phyloP scores from a whole-genome alignment of 2,888 invertebrate species.

The Drosophila atripex region DNA sequence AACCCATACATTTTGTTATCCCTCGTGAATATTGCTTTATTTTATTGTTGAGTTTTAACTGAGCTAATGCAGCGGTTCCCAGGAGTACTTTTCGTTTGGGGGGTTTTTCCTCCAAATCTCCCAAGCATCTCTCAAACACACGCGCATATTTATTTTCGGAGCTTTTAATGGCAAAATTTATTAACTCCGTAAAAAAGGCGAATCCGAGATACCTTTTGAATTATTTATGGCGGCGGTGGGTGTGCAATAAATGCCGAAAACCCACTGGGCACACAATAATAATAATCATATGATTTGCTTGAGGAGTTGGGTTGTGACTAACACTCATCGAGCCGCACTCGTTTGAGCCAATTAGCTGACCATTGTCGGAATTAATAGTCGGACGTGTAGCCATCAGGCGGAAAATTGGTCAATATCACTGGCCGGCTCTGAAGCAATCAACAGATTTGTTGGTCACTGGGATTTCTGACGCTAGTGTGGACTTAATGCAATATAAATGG shows the following conservation, averaged over 20 bases:
- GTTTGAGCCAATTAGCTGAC: conserved; percentile 24
- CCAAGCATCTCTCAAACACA: background rate
- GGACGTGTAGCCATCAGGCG: conserved; percentile 25
- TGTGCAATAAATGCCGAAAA: conserved; percentile 24
- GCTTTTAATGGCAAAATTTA: conserved; percentile 38
- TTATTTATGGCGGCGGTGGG: conserved; percentile 29
- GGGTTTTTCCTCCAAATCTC: conserved; percentile 1
- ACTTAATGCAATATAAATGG: conserved; percentile 49
- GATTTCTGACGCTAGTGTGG: conserved; percentile 22
- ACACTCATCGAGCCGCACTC: conserved; percentile 13
- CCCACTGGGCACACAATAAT: conserved; percentile 7
- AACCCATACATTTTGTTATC: conserved; percentile 16
- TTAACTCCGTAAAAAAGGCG: conserved; percentile 31
- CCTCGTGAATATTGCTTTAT: conserved; percentile 18
- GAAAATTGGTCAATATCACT: conserved; percentile 25
- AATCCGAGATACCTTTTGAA: conserved; percentile 34
- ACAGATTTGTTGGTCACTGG: conserved; percentile 1
- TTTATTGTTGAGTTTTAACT: conserved; percentile 25
- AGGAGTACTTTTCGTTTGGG: conserved; percentile 13
- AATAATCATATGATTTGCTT: conserved; percentile 25
- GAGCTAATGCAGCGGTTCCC: conserved; percentile 17
- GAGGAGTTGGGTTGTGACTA: conserved; percentile 22
- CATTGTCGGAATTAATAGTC: conserved; percentile 31
- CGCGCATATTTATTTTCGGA: conserved; percentile 14
- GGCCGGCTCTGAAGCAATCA: conserved; percentile 13